These are phyloP conservation scores for Cassiopea andromeda DNA, from an alignment of 30 jellyfish, hydroid and myxozoan species.

Conservation along the genomic window DNA sequence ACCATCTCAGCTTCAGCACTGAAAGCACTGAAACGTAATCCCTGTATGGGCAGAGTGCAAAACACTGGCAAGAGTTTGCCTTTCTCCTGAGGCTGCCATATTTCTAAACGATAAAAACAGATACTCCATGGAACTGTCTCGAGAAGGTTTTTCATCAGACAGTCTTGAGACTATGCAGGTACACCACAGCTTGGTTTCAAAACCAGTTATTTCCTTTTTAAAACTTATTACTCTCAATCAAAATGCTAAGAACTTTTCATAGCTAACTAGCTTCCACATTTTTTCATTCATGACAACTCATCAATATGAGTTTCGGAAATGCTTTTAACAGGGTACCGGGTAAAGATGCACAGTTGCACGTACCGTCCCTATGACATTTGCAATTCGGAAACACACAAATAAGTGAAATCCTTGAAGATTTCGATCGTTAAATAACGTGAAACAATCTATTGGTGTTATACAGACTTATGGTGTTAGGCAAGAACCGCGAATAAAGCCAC, in stretches of 20 bases:
- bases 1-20: background rate
- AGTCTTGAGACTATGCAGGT: background rate
- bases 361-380: no score
- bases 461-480: background rate
- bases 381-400: background rate
- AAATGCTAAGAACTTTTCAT: background rate
- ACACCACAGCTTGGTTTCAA: no score
- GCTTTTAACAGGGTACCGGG: background rate
- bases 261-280: background rate
- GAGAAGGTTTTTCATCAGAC: slow-evolving; percentile 55
- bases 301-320: slow-evolving; percentile 11
- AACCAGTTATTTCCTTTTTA: background rate
- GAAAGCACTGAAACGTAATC: background rate
- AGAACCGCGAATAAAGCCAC: no score
- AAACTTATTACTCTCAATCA: background rate
- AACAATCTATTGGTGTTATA: background rate
- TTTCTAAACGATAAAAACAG: background rate
- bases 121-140: background rate
- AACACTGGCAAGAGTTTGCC: background rate
- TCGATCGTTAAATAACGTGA: background rate
- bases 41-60: background rate
- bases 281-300: background rate
- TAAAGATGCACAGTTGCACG: background rate
- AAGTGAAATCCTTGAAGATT: background rate
- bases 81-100: background rate